Evolutionary conservation across 92 coral and sea anemone species (phyloP).

Genomic region (Blastomussa wellsi): DNA sequence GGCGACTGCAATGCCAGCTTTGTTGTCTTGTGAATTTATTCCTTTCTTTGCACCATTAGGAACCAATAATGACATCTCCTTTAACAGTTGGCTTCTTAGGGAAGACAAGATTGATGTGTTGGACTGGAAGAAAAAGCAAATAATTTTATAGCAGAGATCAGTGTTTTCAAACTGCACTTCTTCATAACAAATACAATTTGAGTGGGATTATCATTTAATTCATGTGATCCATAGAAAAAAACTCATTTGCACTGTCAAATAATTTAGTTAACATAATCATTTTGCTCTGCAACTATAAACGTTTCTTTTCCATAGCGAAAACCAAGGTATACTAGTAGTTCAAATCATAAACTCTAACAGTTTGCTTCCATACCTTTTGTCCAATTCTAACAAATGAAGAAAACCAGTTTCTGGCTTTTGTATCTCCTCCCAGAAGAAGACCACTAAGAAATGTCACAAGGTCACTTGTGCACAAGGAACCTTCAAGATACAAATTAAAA

Average conservation of each 20-base stretch:
- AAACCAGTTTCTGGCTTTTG: slow-evolving; percentile 88
- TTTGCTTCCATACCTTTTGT: slow-evolving; percentile 67
- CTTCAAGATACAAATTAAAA: neutral
- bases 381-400: slow-evolving; percentile 92
- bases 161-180: too few species aligned
- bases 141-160: too few species aligned
- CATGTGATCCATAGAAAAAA: too few species aligned
- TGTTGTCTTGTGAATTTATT: slow-evolving; percentile 37
- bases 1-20: slow-evolving; percentile 26
- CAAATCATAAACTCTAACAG: neutral
- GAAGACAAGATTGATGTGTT: slow-evolving; percentile 76
- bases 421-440: slow-evolving; percentile 79
- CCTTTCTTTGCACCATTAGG: slow-evolving; percentile 68
- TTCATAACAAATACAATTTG: too few species aligned
- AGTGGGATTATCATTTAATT: too few species aligned
- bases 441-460: slow-evolving; percentile 92
- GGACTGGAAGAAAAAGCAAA: slow-evolving; percentile 37
- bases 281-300: too few species aligned
- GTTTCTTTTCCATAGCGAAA: too few species aligned
- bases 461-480: slow-evolving; percentile 52
- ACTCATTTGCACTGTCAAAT: too few species aligned
- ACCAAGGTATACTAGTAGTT: too few species aligned
- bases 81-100: slow-evolving; percentile 78
- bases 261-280: too few species aligned
- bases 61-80: slow-evolving; percentile 75